Evolutionary conservation across 2,113 vertebrate genomes (phyloP).

Genomic region (Malurus cyaneus): DNA sequence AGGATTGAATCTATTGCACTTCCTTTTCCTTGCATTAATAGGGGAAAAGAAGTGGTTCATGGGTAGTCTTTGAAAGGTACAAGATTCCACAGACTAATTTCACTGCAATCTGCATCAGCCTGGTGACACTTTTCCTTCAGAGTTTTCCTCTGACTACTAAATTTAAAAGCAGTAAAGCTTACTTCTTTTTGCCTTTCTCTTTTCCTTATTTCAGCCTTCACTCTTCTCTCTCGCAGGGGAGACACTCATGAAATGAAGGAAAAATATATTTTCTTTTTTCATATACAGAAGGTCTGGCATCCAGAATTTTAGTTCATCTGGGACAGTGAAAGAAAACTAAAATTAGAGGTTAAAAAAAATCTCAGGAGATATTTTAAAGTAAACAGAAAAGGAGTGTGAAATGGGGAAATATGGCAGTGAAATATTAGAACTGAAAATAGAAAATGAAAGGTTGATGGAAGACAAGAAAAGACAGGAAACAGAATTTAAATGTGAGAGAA

Average conservation of each 20-base stretch:
- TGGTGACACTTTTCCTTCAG: background rate
- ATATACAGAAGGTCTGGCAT: background rate
- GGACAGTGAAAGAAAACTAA: background rate
- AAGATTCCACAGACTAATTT: background rate
- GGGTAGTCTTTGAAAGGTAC: background rate
- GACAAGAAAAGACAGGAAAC: background rate
- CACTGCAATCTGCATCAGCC: background rate
- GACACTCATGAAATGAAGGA: background rate
- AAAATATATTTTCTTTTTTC: background rate
- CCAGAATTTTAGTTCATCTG: background rate
- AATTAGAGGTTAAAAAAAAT: background rate
- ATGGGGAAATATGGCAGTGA: background rate
- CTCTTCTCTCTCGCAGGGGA: background rate
- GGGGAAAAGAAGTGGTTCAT: background rate
- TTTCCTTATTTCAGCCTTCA: background rate
- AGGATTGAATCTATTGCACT: background rate
- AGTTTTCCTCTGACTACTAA: background rate
- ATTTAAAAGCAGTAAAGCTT: background rate
- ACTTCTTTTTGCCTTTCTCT: background rate
- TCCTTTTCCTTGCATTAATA: background rate
- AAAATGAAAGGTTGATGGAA: background rate
- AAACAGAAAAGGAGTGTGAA: background rate
- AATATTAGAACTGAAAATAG: background rate
- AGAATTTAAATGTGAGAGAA: background rate
- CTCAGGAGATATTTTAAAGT: background rate